phyloP scores from a whole-genome alignment of 2,888 invertebrate species.

The Meandrusa payeni region DNA sequence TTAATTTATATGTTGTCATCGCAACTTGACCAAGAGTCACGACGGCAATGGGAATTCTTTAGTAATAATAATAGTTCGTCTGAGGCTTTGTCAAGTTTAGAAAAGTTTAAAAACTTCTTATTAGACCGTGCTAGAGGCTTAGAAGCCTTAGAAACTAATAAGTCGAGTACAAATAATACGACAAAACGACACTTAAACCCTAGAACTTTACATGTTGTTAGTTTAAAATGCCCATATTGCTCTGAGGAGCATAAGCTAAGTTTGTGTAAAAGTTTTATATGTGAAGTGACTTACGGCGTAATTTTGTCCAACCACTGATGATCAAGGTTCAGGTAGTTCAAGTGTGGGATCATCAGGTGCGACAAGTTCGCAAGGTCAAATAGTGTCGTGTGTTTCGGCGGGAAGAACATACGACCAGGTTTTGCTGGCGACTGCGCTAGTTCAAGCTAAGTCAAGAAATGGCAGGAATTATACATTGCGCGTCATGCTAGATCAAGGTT shows the following conservation, averaged over 20 bases:
- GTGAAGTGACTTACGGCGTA: not conserved
- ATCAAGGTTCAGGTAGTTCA: not conserved
- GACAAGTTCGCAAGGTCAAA: no score
- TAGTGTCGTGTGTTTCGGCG: no score
- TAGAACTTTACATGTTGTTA: not conserved
- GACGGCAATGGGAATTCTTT: not conserved
- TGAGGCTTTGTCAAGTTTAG: not conserved
- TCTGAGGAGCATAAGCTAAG: not conserved
- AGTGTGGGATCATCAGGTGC: no score
- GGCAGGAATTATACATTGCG: conserved; percentile 10
- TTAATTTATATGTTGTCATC: not conserved
- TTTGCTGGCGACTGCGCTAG: conserved; percentile 34
- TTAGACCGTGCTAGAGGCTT: not conserved
- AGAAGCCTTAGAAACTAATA: conserved; percentile 4
- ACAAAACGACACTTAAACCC: not conserved
- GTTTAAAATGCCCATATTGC: not conserved
- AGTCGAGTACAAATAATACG: not conserved
- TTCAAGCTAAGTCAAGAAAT: conserved; percentile 27
- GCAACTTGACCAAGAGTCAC: not conserved
- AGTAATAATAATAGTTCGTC: not conserved
- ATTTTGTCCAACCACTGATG: not conserved
- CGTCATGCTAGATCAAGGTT: conserved; percentile 22
- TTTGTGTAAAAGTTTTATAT: not conserved
- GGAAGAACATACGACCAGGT: conserved; percentile 20
- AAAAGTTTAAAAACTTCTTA: not conserved